Base-by-base conservation (phyloP, 2,888 invertebrate genomes). In the Sericinus montela region DNA sequence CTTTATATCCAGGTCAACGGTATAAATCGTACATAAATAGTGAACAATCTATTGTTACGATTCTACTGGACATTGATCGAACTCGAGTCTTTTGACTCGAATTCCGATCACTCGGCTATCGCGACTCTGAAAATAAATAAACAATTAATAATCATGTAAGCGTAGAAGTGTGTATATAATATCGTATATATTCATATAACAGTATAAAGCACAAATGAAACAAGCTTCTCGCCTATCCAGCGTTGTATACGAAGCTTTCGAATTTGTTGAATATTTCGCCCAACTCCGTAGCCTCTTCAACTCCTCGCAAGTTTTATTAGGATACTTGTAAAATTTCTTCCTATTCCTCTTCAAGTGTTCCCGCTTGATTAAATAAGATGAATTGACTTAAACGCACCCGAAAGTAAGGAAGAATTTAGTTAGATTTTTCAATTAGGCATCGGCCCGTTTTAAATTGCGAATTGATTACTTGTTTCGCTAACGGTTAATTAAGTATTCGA, bases 271-370 rank as follows among this genome's bases (percentile, higher is more conserved):
- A 81, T 78, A 80, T 80, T 80, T 79, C 67, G 73, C 63, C 69
- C 61, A 78, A 81, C 67, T 80, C 77, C 55, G 63, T 55, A 57
- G 64, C 63, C 69, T 72, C 69, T 67, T 70, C 73, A 72, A 85
- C 81, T 83, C 75, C 62, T 57, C 58, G 67, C 75, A 83, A 86
- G 76, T 87, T 86, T 86, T 87, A 86, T 87, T 86, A 77, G 85
- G 86, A 86, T 86, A 86, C 87, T 87, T 86, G 86, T 83, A 80
- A 84, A 87, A 84, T 85, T 82, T 86, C 77, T 78, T 76, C 75
- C 78, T 77, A 75, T 80, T 75, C 73, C 80, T 69, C 71, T 67
- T 73, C 69, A 73, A 83, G 80, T 77, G 80, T 76, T 82, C 71
- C 70, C 81, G 83, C 72, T 72, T 84, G 86, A 86, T 85, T 86